Conservation (phyloP, 1,140 invertebrate genomes). For the Acromyrmex charruanus region DNA sequence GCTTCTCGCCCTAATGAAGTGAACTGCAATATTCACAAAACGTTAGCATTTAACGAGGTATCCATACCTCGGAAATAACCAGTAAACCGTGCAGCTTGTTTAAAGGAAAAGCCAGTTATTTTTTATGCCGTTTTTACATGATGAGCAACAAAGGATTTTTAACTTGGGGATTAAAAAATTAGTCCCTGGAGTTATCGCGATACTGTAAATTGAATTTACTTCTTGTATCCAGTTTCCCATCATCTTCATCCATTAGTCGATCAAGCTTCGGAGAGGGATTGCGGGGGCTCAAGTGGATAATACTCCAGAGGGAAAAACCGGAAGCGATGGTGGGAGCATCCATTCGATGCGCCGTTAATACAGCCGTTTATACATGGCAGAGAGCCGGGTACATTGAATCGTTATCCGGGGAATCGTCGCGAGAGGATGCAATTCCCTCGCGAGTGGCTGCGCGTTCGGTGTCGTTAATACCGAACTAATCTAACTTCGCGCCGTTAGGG, state of each 20-base stretch:
- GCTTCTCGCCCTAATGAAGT: too few relatives aligned
- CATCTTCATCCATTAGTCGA: conserved; percentile 42
- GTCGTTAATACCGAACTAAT: conserved; percentile 75
- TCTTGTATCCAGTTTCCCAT: conserved; percentile 3
- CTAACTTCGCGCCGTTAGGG: conserved; percentile 69
- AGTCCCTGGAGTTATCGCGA: not conserved
- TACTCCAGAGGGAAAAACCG: conserved; percentile 28
- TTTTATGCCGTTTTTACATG: not conserved
- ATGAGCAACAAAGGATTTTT: not conserved
- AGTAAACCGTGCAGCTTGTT: too few relatives aligned
- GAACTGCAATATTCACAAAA: too few relatives aligned
- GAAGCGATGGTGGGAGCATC: not conserved
- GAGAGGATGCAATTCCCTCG: conserved; percentile 46
- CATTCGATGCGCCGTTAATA: conserved; percentile 35
- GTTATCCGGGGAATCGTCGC: conserved; percentile 66
- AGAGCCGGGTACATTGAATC: conserved; percentile 47
- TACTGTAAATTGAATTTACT: conserved; percentile 29
- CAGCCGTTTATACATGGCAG: not conserved
- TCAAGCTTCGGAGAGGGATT: not conserved
- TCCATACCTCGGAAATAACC: too few relatives aligned
- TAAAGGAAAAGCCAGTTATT: not conserved
- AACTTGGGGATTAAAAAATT: not conserved
- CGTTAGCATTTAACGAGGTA: too few relatives aligned
- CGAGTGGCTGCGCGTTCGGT: conserved; percentile 56
- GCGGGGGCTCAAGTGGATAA: conserved; percentile 37